A percentile compares a stretch with the other conserved stretches of the same genome.
phyloP scores from a whole-genome alignment of 2,797 vertebrate genomes.

The Spheniscus humboldti region DNA sequence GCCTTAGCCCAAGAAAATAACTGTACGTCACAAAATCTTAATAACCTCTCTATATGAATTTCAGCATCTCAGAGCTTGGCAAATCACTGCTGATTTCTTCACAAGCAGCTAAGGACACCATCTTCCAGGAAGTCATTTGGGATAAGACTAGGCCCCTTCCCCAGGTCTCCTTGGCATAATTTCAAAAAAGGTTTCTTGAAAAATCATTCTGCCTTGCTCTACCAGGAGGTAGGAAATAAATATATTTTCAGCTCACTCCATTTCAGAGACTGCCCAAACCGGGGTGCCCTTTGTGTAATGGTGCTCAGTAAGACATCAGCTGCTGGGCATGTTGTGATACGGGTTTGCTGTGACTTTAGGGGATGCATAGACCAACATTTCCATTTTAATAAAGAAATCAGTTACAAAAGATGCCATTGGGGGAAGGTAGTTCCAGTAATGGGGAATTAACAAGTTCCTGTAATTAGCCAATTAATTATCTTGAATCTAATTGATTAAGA shows the following conservation, averaged over 20 bases:
- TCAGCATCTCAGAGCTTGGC: not conserved
- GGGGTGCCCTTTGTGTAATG: fast-evolving
- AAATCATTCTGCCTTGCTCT: not conserved
- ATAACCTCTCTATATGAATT: not conserved
- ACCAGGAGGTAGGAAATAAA: not conserved
- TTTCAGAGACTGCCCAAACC: not conserved
- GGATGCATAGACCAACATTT: not conserved
- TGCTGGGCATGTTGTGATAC: not conserved
- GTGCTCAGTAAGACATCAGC: not conserved
- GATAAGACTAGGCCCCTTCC: not conserved
- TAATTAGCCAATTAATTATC: slow-evolving; percentile 7
- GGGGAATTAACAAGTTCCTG: not conserved
- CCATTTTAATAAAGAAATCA: not conserved
- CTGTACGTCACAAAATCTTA: not conserved
- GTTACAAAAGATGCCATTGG: not conserved
- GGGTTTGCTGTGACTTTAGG: not conserved
- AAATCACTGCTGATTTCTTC: not conserved
- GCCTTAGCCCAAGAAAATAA: not conserved
- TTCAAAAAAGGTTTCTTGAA: not conserved
- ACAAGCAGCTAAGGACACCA: not conserved
- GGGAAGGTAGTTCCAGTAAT: not conserved
- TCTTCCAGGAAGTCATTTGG: not conserved
- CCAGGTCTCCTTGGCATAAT: not conserved
- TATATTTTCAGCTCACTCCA: not conserved
- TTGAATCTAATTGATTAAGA: not conserved